Percentiles rank a stretch among this genome's conserved stretches.
Conservation (phyloP, 2,888 invertebrate species). For the Drosophila aldrichi region DNA sequence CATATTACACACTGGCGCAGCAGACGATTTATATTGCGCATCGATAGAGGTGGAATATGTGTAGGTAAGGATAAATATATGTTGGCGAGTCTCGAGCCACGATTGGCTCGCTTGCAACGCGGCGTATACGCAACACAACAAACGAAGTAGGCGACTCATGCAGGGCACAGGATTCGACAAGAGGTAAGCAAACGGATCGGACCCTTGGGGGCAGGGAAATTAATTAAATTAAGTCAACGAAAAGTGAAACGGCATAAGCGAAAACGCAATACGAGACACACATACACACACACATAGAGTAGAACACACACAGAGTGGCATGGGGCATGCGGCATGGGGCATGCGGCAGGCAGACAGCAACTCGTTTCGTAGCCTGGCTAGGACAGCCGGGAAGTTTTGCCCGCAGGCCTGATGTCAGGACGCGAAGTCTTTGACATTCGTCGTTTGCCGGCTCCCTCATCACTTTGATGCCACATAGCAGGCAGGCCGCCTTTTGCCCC, state of each 20-base stretch:
- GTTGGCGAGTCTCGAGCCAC: slow-evolving; percentile 13
- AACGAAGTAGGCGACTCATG: slow-evolving; percentile 40
- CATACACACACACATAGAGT: slow-evolving; percentile 15
- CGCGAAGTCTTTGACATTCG: slow-evolving; percentile 71
- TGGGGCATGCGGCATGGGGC: neutral
- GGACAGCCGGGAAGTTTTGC: slow-evolving; percentile 51
- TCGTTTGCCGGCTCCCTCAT: slow-evolving; percentile 51
- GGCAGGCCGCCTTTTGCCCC: neutral
- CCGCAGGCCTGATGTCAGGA: slow-evolving; percentile 62
- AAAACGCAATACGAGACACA: slow-evolving; percentile 44
- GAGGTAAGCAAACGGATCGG: slow-evolving; percentile 54
- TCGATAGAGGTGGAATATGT: slow-evolving; percentile 35
- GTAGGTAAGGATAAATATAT: slow-evolving; percentile 14
- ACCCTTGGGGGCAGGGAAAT: slow-evolving; percentile 76
- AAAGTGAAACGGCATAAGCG: slow-evolving; percentile 77
- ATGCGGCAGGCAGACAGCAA: slow-evolving; percentile 4
- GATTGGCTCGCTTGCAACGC: slow-evolving; percentile 54
- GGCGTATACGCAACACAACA: slow-evolving; percentile 68
- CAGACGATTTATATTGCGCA: slow-evolving; percentile 25
- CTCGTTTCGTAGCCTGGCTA: slow-evolving; percentile 29
- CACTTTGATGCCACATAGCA: slow-evolving; percentile 48
- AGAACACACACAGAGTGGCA: slow-evolving; percentile 14
- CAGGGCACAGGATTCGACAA: neutral
- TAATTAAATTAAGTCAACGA: slow-evolving; percentile 81
- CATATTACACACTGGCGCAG: slow-evolving; percentile 59